These are phyloP conservation scores for Colletes latitarsis DNA, from an alignment of 1,140 invertebrate species.

Conservation along the genomic window DNA sequence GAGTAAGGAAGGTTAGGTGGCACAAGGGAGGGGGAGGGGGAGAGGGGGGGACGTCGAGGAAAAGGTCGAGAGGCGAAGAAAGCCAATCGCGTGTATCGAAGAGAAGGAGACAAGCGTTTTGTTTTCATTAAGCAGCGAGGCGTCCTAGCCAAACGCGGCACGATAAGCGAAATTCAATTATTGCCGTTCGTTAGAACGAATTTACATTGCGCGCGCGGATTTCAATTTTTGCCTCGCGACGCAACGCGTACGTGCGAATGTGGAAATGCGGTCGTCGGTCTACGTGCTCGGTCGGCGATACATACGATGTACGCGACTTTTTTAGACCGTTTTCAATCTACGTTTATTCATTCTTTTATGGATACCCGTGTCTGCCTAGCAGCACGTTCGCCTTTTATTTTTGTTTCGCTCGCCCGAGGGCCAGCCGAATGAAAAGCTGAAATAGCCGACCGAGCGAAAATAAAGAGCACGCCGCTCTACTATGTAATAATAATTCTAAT, in stretches of 20 bases:
- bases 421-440: conserved; percentile 65
- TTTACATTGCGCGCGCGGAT: conserved; percentile 52
- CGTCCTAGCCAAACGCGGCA: conserved; percentile 25
- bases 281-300: conserved; percentile 6
- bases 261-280: conserved; percentile 22
- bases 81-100: background rate
- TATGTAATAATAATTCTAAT: no score
- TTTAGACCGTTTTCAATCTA: conserved; percentile 73
- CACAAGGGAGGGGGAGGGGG: no score
- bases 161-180: conserved; percentile 55
- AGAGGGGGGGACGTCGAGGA: no score
- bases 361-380: conserved; percentile 45
- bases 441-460: conserved; percentile 41
- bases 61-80: background rate
- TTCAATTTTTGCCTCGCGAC: conserved; percentile 49
- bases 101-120: conserved; percentile 11
- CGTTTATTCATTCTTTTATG: conserved; percentile 73
- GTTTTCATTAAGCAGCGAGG: conserved; percentile 4
- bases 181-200: conserved; percentile 53
- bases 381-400: conserved; percentile 69
- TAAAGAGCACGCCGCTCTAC: conserved; percentile 28
- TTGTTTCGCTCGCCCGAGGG: conserved; percentile 67
- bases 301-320: conserved; percentile 39
- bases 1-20: background rate
- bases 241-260: conserved; percentile 36